phyloP scores from a whole-genome alignment of 2,888 invertebrate genomes.

The Parnassius smintheus region DNA sequence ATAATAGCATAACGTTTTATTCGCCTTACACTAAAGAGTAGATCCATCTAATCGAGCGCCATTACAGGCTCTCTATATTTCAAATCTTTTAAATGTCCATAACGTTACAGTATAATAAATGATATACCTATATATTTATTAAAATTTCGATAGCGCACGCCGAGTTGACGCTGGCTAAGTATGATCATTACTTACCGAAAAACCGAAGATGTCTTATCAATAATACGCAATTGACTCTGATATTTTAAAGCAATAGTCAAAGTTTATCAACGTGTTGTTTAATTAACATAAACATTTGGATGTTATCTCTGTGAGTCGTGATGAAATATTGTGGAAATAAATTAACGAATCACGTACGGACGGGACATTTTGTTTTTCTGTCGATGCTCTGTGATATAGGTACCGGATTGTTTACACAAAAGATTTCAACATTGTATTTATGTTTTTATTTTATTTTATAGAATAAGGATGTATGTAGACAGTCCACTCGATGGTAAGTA shows the following conservation, averaged over 20 bases:
- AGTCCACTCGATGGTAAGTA: too few relatives aligned
- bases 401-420: not conserved
- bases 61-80: not conserved
- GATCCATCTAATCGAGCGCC: not conserved
- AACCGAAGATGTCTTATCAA: constrained; percentile 25
- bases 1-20: not conserved
- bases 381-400: constrained; percentile 1
- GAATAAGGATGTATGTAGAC: too few relatives aligned
- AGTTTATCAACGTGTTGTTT: constrained; percentile 37
- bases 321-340: constrained; percentile 23
- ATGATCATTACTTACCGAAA: constrained; percentile 12
- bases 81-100: not conserved
- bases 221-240: constrained; percentile 28
- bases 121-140: constrained; percentile 8
- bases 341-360: constrained; percentile 16
- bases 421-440: not conserved
- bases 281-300: constrained; percentile 23
- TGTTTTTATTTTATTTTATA: too few relatives aligned
- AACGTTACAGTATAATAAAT: not conserved
- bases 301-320: constrained; percentile 12
- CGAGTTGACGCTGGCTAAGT: constrained; percentile 2
- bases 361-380: constrained; percentile 11
- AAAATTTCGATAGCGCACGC: not conserved
- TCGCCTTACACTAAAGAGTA: not conserved
- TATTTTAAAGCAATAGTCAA: constrained; percentile 30